Percentiles rank a stretch among this genome's conserved stretches.
phyloP scores from a whole-genome alignment of 2,888 invertebrate genomes.

The Monoplex corrugatus region DNA sequence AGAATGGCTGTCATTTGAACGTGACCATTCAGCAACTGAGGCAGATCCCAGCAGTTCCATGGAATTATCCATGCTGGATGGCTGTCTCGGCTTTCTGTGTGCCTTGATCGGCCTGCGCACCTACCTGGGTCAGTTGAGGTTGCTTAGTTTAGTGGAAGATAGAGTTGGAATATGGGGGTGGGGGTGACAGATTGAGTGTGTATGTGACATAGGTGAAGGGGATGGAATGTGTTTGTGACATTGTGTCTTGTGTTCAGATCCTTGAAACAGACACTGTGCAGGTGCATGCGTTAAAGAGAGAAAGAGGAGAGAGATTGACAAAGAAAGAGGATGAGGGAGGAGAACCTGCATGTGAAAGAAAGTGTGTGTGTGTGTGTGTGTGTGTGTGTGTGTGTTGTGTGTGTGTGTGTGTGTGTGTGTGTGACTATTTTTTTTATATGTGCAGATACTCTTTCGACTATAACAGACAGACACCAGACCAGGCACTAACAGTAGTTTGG shows the following conservation, averaged over 20 bases:
- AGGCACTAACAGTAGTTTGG: too few species aligned
- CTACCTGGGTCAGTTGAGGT: slow-evolving; percentile 88
- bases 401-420: too few species aligned
- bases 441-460: too few species aligned
- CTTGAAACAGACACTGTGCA: neutral
- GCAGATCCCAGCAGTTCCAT: slow-evolving; percentile 85
- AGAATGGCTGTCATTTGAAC: slow-evolving; percentile 86
- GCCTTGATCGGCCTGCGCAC: slow-evolving; percentile 93
- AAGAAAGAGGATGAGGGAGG: neutral
- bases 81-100: slow-evolving; percentile 93
- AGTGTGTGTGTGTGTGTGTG: neutral
- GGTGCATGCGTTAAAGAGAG: too few species aligned
- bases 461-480: too few species aligned
- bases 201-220: neutral
- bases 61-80: slow-evolving; percentile 94
- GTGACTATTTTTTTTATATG: too few species aligned
- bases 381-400: neutral
- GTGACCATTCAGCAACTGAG: slow-evolving; percentile 47
- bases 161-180: slow-evolving; percentile 83
- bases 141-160: neutral
- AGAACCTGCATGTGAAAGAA: too few species aligned
- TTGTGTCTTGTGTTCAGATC: neutral
- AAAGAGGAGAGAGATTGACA: neutral
- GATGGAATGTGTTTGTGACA: neutral
- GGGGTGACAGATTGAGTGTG: neutral